Conservation (phyloP, 2,888 invertebrate species). For the Lampropteryx suffumata region DNA sequence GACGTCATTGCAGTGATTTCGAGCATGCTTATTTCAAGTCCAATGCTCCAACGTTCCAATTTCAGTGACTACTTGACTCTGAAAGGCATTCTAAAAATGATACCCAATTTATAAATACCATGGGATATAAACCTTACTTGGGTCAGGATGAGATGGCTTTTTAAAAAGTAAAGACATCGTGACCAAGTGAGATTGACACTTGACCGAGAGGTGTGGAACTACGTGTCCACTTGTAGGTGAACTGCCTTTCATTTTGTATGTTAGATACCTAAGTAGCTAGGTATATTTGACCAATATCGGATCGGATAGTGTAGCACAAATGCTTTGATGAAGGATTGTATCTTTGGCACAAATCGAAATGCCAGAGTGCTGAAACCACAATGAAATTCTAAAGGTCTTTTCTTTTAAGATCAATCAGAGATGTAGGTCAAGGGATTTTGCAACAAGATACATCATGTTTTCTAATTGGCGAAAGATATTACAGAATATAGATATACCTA, state of each 20-base stretch:
- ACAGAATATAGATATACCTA: too few species aligned
- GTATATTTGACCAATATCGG: not conserved
- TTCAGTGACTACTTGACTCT: slow-evolving; percentile 2
- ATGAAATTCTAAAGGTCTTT: not conserved
- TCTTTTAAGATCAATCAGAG: not conserved
- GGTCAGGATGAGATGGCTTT: too few species aligned
- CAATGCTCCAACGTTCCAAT: not conserved
- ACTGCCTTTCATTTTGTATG: too few species aligned
- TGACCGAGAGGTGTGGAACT: slow-evolving; percentile 29
- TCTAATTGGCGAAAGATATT: too few species aligned
- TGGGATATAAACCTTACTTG: too few species aligned
- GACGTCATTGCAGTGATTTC: slow-evolving; percentile 19
- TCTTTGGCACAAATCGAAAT: slow-evolving; percentile 24
- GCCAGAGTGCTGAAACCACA: not conserved
- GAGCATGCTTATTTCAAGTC: slow-evolving; percentile 1
- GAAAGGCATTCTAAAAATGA: slow-evolving; percentile 10
- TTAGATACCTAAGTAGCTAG: too few species aligned
- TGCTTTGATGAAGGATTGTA: slow-evolving; percentile 7
- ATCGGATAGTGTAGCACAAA: not conserved
- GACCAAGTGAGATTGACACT: slow-evolving; percentile 34
- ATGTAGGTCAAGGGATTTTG: not conserved
- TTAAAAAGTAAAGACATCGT: too few species aligned
- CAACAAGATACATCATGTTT: too few species aligned
- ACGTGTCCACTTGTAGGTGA: too few species aligned
- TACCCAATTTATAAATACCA: slow-evolving; percentile 16